Percentiles rank a stretch among this genome's conserved stretches.
Evolutionary conservation across 2,888 invertebrate species (phyloP).

Genomic region (Trichacis sp.): DNA sequence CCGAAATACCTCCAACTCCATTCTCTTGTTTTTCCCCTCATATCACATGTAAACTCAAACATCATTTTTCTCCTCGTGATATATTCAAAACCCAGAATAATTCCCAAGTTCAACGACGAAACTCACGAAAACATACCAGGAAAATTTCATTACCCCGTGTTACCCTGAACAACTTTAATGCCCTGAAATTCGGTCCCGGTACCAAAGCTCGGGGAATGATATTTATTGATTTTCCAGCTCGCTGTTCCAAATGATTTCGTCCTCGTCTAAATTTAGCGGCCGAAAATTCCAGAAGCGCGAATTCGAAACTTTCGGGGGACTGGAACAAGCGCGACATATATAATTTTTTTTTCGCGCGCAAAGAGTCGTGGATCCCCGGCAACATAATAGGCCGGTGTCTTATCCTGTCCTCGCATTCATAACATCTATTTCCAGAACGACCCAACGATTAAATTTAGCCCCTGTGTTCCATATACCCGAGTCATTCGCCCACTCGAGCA

Average conservation of each 20-base stretch:
- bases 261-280: not conserved
- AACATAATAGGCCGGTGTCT: conserved; percentile 61
- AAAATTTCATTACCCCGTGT: too few species aligned
- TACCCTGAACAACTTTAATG: too few species aligned
- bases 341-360: conserved; percentile 29
- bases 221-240: conserved; percentile 1
- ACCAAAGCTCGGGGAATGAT: too few species aligned
- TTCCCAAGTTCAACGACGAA: too few species aligned
- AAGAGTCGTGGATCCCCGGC: conserved; percentile 37
- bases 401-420: conserved; percentile 69
- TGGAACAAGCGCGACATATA: conserved; percentile 21
- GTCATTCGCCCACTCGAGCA: conserved; percentile 59
- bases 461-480: conserved; percentile 67
- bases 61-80: not conserved
- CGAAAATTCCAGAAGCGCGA: not conserved
- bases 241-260: not conserved
- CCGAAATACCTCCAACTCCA: conserved; percentile 1
- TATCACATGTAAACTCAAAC: not conserved
- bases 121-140: too few species aligned
- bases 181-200: too few species aligned
- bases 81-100: too few species aligned
- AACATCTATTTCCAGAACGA: conserved; percentile 69
- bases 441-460: conserved; percentile 66
- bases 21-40: not conserved
- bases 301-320: conserved; percentile 3